These are phyloP conservation scores for Caenorhabditis zanzibari DNA, from an alignment of 2,888 invertebrate species.

Conservation along the genomic window DNA sequence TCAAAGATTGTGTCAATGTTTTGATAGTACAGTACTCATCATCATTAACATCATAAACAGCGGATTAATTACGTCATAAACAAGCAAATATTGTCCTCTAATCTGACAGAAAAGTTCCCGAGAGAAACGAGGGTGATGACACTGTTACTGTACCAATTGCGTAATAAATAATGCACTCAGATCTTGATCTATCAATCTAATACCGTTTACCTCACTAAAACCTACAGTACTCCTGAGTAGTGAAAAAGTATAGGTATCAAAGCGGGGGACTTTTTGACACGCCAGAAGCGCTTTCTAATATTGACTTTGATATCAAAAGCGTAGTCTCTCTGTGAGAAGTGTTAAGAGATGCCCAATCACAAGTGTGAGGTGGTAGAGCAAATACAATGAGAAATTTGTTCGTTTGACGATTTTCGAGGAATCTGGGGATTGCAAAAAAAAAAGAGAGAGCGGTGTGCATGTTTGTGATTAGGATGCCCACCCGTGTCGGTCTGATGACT, in stretches of 20 bases:
- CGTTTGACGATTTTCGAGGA: slow-evolving; percentile 10
- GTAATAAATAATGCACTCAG: slow-evolving; percentile 41
- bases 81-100: slow-evolving; percentile 33
- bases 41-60: slow-evolving; percentile 40
- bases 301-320: slow-evolving; percentile 60
- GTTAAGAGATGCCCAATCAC: slow-evolving; percentile 66
- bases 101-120: slow-evolving; percentile 49
- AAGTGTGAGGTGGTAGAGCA: slow-evolving; percentile 50
- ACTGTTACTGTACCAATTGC: slow-evolving; percentile 38
- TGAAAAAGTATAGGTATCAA: slow-evolving; percentile 32
- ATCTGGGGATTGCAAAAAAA: not conserved
- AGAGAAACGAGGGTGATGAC: slow-evolving; percentile 19
- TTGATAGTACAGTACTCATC: slow-evolving; percentile 7
- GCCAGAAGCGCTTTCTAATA: slow-evolving; percentile 51
- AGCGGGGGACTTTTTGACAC: slow-evolving; percentile 40
- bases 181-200: slow-evolving; percentile 35
- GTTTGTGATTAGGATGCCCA: slow-evolving; percentile 45
- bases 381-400: slow-evolving; percentile 21
- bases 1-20: slow-evolving; percentile 18
- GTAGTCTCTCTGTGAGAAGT: slow-evolving; percentile 49
- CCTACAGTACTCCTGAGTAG: slow-evolving; percentile 28
- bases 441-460: slow-evolving; percentile 11
- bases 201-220: not conserved
- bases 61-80: slow-evolving; percentile 49
- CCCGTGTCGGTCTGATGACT: slow-evolving; percentile 31